Evolutionary conservation across 2,797 vertebrate species (phyloP).

Genomic region (Chanos chanos): DNA sequence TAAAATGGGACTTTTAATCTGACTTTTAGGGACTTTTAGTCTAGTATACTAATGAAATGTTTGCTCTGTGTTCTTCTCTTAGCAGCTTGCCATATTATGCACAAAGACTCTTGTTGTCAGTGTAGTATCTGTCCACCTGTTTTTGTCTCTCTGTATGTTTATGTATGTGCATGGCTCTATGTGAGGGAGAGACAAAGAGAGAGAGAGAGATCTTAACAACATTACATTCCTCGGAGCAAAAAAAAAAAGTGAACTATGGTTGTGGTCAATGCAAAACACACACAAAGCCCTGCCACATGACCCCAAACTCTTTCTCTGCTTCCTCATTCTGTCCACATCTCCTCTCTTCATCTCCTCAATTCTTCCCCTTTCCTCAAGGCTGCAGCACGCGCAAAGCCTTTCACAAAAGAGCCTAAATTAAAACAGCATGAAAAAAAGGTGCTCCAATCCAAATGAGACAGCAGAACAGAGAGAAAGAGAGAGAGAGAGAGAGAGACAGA

Average conservation of each 20-base stretch:
- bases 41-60: too few species aligned
- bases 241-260: neutral
- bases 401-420: conserved; percentile 36
- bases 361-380: conserved; percentile 18
- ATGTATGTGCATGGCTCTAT: neutral
- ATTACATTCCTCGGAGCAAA: neutral
- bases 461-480: neutral
- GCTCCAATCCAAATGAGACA: neutral
- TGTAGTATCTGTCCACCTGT: neutral
- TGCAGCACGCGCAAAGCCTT: conserved; percentile 27
- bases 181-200: neutral
- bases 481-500: neutral
- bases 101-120: too few species aligned
- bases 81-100: too few species aligned
- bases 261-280: neutral
- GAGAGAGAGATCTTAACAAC: neutral
- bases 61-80: too few species aligned
- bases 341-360: conserved; percentile 18
- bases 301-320: neutral
- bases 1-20: too few species aligned
- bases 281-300: too few species aligned
- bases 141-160: neutral
- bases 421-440: conserved; percentile 11
- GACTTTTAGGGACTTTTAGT: too few species aligned
- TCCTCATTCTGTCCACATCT: neutral